A percentile compares a stretch with the other conserved stretches of the same genome.
These are phyloP conservation scores for Halcyon leucocephala DNA, from an alignment of 2,797 vertebrate species.

Conservation along the genomic window DNA sequence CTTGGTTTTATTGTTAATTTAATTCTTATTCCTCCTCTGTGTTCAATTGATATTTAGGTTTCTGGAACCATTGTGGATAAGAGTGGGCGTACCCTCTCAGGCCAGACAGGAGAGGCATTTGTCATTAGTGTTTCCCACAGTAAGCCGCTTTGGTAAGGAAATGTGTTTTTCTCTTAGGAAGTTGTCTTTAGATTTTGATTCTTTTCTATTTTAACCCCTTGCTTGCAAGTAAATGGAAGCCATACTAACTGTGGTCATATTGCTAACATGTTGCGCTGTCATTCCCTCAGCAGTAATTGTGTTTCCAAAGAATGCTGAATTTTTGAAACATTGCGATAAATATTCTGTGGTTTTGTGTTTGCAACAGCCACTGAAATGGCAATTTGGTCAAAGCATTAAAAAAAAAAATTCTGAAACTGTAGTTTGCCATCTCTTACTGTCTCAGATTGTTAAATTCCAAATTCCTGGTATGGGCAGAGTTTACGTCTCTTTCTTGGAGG, in stretches of 20 bases:
- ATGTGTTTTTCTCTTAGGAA: background rate
- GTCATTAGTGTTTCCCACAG: slow-evolving; percentile 91
- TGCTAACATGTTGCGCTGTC: rapidly evolving
- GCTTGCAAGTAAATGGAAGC: background rate
- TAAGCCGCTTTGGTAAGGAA: slow-evolving; percentile 91
- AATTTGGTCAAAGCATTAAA: background rate
- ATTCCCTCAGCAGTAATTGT: background rate
- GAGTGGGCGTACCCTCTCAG: slow-evolving; percentile 94
- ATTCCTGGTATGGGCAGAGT: background rate
- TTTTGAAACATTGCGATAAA: background rate
- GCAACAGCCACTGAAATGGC: background rate
- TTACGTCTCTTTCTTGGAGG: background rate
- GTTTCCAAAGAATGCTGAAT: background rate
- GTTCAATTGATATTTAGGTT: slow-evolving; percentile 80
- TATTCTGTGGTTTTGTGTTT: background rate
- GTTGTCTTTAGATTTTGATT: background rate
- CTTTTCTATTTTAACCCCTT: background rate
- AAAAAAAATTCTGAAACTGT: background rate
- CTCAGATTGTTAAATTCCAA: background rate
- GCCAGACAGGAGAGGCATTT: slow-evolving; percentile 96
- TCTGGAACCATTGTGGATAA: slow-evolving; percentile 97
- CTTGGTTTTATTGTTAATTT: background rate
- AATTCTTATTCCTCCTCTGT: background rate
- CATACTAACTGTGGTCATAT: background rate
- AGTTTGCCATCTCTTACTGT: background rate